Evolutionary conservation across 2,888 invertebrate genomes (phyloP).

Genomic region (Notocelia uddmanniana): DNA sequence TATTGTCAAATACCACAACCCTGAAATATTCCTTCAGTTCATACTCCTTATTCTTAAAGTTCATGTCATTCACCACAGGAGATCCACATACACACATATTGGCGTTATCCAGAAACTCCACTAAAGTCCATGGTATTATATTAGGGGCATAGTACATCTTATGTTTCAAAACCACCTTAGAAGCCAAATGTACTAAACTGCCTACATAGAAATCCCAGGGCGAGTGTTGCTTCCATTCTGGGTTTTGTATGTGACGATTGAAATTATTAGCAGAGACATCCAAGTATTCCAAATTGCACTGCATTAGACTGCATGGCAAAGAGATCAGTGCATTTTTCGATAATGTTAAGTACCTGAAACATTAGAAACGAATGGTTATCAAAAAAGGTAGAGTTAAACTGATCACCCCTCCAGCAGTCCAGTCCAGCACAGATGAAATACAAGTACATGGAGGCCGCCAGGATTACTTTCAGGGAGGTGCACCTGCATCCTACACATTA

Average conservation of each 20-base stretch:
- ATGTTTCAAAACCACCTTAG: constrained; percentile 80
- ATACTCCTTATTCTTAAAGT: constrained; percentile 66
- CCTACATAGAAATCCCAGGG: constrained; percentile 76
- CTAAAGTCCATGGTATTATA: constrained; percentile 86
- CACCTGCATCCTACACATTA: too few species aligned
- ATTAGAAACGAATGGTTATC: not conserved
- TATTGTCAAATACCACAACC: constrained; percentile 71
- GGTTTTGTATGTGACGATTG: constrained; percentile 52
- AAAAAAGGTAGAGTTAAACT: too few species aligned
- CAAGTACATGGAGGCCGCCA: too few species aligned
- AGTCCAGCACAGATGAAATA: too few species aligned
- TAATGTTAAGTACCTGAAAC: constrained; percentile 82
- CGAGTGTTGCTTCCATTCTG: constrained; percentile 49
- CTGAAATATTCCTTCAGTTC: constrained; percentile 71
- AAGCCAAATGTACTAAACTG: constrained; percentile 84
- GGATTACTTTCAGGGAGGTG: too few species aligned
- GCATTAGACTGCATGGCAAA: constrained; percentile 87
- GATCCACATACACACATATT: constrained; percentile 87
- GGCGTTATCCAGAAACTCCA: constrained; percentile 86
- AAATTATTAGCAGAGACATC: constrained; percentile 87
- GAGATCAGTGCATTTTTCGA: constrained; percentile 82
- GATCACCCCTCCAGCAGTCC: too few species aligned
- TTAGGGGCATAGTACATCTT: constrained; percentile 85
- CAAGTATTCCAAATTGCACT: constrained; percentile 81
- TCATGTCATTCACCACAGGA: constrained; percentile 70